Conservation (phyloP, 2,113 vertebrate genomes). For the Condylura cristata region DNA sequence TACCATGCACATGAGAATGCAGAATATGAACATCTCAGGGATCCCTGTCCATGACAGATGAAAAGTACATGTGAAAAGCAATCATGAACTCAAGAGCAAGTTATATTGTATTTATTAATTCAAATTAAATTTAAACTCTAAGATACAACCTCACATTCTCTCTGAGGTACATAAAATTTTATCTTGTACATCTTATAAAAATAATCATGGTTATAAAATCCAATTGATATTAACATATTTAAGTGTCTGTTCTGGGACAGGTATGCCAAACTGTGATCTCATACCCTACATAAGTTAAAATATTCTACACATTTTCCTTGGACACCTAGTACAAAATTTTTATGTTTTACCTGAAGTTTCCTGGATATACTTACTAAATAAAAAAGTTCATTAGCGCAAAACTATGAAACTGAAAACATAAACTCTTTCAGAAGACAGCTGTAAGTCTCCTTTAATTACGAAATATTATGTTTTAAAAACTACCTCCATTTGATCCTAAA, state of each 20-base stretch:
- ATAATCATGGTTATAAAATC: constrained; percentile 25
- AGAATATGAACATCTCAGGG: constrained; percentile 11
- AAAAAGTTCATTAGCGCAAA: constrained; percentile 45
- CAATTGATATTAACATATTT: background rate
- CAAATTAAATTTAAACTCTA: background rate
- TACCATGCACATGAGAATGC: background rate
- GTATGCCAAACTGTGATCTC: constrained; percentile 45
- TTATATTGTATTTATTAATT: constrained; percentile 35
- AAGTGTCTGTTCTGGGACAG: constrained; percentile 44
- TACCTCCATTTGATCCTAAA: constrained; percentile 45
- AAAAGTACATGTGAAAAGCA: constrained; percentile 12
- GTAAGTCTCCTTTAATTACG: background rate
- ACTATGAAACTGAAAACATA: constrained; percentile 38
- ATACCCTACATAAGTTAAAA: constrained; percentile 37
- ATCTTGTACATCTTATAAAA: constrained; percentile 41
- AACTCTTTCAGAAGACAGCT: constrained; percentile 32
- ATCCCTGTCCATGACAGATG: constrained; percentile 49
- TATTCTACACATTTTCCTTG: constrained; percentile 65
- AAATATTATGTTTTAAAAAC: constrained; percentile 54
- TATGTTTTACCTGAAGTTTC: constrained; percentile 59
- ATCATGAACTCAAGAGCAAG: background rate
- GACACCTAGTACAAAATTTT: constrained; percentile 58
- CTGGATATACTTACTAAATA: constrained; percentile 66
- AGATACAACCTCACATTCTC: constrained; percentile 30
- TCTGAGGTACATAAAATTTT: constrained; percentile 12